Percentiles rank a stretch among this genome's conserved stretches.
Conservation (phyloP, 1,140 invertebrate genomes). For the Cotesia chilonis region DNA sequence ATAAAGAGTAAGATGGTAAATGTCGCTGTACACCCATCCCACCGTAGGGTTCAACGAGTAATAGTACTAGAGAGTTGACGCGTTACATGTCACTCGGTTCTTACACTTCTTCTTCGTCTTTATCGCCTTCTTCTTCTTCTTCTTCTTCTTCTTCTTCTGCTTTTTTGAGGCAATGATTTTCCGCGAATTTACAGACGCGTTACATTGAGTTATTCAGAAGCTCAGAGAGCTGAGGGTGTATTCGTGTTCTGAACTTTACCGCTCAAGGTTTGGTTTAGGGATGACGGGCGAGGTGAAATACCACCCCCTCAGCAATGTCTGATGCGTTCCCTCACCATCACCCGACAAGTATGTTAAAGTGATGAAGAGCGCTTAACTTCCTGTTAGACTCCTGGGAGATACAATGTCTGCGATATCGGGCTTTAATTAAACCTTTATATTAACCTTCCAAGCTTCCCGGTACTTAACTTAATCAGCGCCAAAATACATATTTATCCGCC, state of each 20-base stretch:
- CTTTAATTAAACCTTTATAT: constrained; percentile 10
- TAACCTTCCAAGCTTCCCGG: background rate
- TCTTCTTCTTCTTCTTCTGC: no score
- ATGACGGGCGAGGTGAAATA: background rate
- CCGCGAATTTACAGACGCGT: background rate
- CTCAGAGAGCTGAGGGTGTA: no score
- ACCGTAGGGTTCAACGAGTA: no score
- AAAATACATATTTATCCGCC: background rate
- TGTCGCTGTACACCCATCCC: background rate
- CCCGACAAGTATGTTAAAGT: constrained; percentile 6
- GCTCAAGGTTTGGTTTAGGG: background rate
- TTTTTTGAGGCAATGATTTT: no score
- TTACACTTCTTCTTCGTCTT: no score
- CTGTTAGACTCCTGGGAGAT: background rate
- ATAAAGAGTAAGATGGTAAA: background rate
- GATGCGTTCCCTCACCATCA: constrained; percentile 20
- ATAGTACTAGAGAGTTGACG: background rate
- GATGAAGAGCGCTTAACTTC: constrained; percentile 9
- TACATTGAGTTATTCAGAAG: constrained; percentile 10
- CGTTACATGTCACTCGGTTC: constrained; percentile 12
- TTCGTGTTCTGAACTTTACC: no score
- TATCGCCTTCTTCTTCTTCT: no score
- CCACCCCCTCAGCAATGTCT: constrained; percentile 13
- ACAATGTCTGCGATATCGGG: background rate
- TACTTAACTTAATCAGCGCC: background rate